phyloP scores from a whole-genome alignment of 2,888 invertebrate genomes.

The Cheilosia vulpina region DNA sequence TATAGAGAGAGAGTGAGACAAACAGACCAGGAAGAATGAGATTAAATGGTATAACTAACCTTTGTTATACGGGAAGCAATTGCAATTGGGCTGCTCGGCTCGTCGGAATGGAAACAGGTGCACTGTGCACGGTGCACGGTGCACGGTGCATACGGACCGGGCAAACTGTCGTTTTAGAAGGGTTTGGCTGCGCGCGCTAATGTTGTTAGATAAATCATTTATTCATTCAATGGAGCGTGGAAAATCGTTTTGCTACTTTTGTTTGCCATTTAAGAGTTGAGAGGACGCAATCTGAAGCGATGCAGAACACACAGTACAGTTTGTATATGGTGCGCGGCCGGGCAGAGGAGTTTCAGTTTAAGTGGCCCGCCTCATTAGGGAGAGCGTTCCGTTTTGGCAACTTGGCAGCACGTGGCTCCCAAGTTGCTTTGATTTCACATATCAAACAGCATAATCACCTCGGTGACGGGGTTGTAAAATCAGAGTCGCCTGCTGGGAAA shows the following conservation, averaged over 20 bases:
- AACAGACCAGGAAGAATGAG: conserved; percentile 67
- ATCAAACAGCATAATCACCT: background rate
- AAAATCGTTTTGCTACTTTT: conserved; percentile 48
- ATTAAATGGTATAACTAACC: conserved; percentile 67
- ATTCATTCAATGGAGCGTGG: conserved; percentile 74
- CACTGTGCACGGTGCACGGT: conserved; percentile 16
- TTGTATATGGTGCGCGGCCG: no score
- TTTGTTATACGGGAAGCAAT: conserved; percentile 65
- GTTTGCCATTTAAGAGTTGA: conserved; percentile 3
- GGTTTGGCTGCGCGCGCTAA: conserved; percentile 63
- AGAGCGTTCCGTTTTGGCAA: background rate
- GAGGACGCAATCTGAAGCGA: conserved; percentile 65
- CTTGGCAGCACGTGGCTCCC: background rate
- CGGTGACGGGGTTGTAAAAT: background rate
- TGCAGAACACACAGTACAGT: conserved; percentile 53
- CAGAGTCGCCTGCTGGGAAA: background rate
- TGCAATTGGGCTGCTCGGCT: conserved; percentile 53
- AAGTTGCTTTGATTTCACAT: background rate
- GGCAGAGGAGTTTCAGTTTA: background rate
- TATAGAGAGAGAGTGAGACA: background rate
- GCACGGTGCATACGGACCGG: conserved; percentile 6
- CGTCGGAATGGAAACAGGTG: conserved; percentile 50
- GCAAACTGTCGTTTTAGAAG: conserved; percentile 53
- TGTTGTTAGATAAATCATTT: conserved; percentile 72
- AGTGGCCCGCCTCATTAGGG: background rate